Conservation (phyloP, 2,797 vertebrate genomes). For the Leuciscus waleckii region DNA sequence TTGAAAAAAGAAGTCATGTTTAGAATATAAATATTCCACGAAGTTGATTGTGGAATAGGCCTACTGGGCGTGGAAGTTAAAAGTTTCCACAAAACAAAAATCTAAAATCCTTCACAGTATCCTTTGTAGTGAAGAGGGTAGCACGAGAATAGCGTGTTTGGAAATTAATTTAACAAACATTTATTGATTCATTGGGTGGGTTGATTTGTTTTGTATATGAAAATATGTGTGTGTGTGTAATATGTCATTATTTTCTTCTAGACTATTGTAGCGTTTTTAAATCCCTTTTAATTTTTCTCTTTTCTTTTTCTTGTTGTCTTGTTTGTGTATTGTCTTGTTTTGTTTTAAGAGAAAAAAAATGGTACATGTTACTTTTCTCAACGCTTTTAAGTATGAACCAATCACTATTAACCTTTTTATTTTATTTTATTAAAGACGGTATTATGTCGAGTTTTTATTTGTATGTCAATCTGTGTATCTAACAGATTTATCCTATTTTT, state of each 20-base stretch:
- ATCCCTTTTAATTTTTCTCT: background rate
- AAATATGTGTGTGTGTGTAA: background rate
- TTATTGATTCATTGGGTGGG: background rate
- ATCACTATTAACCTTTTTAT: background rate
- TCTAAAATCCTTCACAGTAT: background rate
- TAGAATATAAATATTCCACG: background rate
- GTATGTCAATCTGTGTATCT: too few relatives aligned
- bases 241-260: background rate
- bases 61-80: background rate
- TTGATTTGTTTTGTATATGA: background rate
- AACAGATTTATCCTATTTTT: background rate
- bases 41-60: background rate
- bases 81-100: background rate
- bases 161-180: background rate
- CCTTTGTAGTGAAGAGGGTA: background rate
- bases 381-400: background rate
- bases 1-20: background rate
- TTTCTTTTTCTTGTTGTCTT: background rate
- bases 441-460: background rate
- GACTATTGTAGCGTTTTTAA: background rate
- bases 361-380: background rate
- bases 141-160: too few relatives aligned
- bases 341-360: background rate
- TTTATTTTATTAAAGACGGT: background rate
- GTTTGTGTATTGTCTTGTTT: background rate